Evolutionary conservation across 2,797 vertebrate species (phyloP).

Genomic region (Novumbra hubbsi): DNA sequence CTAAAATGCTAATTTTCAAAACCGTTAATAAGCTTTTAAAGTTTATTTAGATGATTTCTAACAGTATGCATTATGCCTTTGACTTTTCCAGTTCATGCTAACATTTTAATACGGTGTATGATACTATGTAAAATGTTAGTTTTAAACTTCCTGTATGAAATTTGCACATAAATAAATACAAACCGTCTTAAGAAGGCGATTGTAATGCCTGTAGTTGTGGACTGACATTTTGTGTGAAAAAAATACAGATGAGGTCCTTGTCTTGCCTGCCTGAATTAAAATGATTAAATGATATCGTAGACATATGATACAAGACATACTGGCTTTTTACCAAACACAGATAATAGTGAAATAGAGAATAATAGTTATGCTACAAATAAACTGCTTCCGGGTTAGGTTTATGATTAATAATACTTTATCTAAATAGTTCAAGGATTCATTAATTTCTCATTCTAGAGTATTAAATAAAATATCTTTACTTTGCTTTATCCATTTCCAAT

Average conservation of each 20-base stretch:
- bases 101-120: not conserved
- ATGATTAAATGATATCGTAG: slow-evolving; percentile 39
- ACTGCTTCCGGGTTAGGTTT: slow-evolving; percentile 20
- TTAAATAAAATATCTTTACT: not conserved
- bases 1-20: not conserved
- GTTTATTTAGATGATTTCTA: not conserved
- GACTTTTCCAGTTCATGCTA: not conserved
- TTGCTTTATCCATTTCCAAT: not conserved
- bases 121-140: not conserved
- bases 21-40: not conserved
- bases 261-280: slow-evolving; percentile 38
- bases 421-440: not conserved
- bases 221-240: slow-evolving; percentile 42
- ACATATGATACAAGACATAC: not conserved
- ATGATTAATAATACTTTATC: not conserved
- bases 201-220: slow-evolving; percentile 35
- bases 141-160: not conserved
- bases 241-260: slow-evolving; percentile 49
- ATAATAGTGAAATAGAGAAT: not conserved
- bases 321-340: not conserved
- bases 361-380: not conserved
- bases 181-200: slow-evolving; percentile 29
- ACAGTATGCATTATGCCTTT: not conserved
- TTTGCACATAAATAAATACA: slow-evolving; percentile 17
- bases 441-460: not conserved